Base-by-base conservation (phyloP, 1,140 invertebrate genomes). In the Oscheius sp. region DNA sequence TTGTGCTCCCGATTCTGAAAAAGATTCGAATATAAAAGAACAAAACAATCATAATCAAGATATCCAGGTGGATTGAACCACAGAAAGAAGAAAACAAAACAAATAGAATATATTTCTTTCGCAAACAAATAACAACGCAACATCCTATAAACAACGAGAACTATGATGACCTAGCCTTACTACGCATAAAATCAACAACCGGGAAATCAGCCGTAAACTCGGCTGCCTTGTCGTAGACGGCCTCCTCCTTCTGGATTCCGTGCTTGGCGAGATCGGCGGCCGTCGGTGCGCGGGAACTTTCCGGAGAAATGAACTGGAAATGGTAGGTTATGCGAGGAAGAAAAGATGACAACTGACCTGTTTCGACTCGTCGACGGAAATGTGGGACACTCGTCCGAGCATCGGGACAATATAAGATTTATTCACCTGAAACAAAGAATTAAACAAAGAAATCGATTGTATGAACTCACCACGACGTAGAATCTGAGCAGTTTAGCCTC, bases 401-500 rank as follows among this genome's bases (percentile, higher is more conserved):
- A 82, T 81, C 10, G 81, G 81, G 1, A 82, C 79, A 67, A 84
- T 74, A 34, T 83, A 82, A 23, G 79, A 63, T 1, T 77, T 74
- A 23, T 58, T 55, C 35, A 81, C 42, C 78, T 79, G 31, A 78
- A 75, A 69, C 79, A 78, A 2, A 18, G 18, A 70, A 79, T 28
- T n/a, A n/a, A n/a, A n/a, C n/a, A n/a, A n/a, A n/a, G n/a, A n/a
- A n/a, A n/a, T n/a, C n/a, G n/a, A n/a, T n/a, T n/a, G n/a, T n/a
- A n/a, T 26, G 23, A 45, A 77, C 77, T 45, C 34, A 82, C 82
- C 10, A 79, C 80, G 31, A 83, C 31, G 34, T 83, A 84, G 59
- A 83, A 83, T 35, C 82, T 71, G 67, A 83, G 34, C 15, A 84
- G 35, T 58, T 68, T 78, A 0, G 81, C 82, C 74, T 83, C 81